phyloP scores from a whole-genome alignment of 2,888 invertebrate species.

The Enoplolaimus lenunculus region DNA sequence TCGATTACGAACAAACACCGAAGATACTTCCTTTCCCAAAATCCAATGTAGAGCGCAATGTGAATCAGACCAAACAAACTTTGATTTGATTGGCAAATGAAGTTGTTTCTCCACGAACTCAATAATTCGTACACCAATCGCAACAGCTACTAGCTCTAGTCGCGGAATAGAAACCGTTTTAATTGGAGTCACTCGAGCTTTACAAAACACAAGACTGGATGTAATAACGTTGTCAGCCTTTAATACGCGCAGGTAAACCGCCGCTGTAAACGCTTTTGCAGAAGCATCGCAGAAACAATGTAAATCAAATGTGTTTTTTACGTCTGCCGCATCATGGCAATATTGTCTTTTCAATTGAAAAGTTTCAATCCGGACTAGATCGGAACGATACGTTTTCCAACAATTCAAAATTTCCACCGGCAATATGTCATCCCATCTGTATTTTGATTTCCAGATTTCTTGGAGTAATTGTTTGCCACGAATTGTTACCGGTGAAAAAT shows the following conservation, averaged over 20 bases:
- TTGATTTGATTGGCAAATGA: background rate
- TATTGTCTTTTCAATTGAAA: background rate
- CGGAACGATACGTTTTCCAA: background rate
- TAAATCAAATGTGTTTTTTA: background rate
- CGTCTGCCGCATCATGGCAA: background rate
- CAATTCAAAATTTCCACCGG: conserved; percentile 1
- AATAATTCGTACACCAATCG: background rate
- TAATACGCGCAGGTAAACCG: background rate
- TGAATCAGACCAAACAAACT: background rate
- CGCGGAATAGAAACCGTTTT: background rate
- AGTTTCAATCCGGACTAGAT: background rate
- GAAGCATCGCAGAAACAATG: background rate
- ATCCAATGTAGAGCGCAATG: conserved; percentile 18
- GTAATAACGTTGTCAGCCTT: background rate
- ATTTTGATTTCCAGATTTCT: conserved; percentile 1
- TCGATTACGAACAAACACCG: conserved; percentile 28
- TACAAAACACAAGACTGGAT: background rate
- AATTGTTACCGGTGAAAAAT: conserved; percentile 6
- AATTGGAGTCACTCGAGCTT: background rate
- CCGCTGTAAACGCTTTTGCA: background rate
- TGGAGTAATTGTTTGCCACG: conserved; percentile 3
- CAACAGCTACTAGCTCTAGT: background rate
- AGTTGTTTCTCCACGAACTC: background rate
- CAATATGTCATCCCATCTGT: background rate
- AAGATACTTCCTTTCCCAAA: background rate